These are phyloP conservation scores for Nemopilema nomurai DNA, from an alignment of 30 jellyfish, hydroid and myxozoan genomes.

Conservation along the genomic window DNA sequence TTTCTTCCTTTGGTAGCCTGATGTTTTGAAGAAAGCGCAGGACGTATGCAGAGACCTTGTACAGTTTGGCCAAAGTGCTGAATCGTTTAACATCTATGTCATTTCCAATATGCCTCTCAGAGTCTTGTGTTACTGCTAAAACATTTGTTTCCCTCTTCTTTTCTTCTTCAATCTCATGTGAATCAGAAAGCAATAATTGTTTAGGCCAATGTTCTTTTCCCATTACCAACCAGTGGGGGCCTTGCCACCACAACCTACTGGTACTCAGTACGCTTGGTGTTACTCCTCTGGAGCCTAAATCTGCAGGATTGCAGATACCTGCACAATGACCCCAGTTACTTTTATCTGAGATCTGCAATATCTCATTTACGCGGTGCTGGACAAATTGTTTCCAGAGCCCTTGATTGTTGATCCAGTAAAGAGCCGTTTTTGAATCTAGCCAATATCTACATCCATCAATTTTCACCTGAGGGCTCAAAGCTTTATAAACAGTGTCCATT, in stretches of 20 bases:
- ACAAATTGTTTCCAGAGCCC: conserved; percentile 43
- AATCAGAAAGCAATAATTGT: not conserved
- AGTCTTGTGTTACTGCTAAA: not conserved
- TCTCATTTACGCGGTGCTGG: conserved; percentile 53
- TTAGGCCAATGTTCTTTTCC: conserved; percentile 38
- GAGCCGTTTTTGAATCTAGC: conserved; percentile 22
- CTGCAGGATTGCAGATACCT: conserved; percentile 50
- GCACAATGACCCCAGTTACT: conserved; percentile 46
- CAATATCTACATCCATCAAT: conserved; percentile 10
- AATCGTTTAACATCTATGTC: conserved; percentile 17
- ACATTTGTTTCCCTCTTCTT: conserved; percentile 8
- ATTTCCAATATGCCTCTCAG: not conserved
- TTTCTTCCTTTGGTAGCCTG: not conserved
- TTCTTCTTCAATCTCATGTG: conserved; percentile 12
- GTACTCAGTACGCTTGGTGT: not conserved
- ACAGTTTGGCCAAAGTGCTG: conserved; percentile 26
- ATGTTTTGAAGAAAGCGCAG: conserved; percentile 15
- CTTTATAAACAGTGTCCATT: conserved; percentile 41
- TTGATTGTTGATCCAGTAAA: too few relatives aligned
- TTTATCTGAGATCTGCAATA: conserved; percentile 4
- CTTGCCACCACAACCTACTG: conserved; percentile 57
- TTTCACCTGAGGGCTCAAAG: conserved; percentile 37
- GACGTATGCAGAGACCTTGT: conserved; percentile 17
- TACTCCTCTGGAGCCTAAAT: conserved; percentile 56
- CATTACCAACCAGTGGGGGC: conserved; percentile 17